Evolutionary conservation across 2,888 invertebrate genomes (phyloP).

Genomic region (Eucera pruinosa): DNA sequence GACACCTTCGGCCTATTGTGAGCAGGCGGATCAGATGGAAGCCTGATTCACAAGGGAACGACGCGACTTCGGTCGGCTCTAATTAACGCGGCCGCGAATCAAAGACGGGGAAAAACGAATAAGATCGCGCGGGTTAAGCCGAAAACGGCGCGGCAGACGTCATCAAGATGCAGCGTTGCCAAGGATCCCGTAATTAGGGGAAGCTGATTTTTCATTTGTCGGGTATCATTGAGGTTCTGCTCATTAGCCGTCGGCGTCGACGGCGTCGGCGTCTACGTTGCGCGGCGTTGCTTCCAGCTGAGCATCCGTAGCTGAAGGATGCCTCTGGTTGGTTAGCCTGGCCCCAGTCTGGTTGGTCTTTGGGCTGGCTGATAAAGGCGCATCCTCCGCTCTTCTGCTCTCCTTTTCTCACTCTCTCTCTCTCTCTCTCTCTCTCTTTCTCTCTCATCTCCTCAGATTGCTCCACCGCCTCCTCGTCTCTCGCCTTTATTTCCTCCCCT

Average conservation of each 20-base stretch:
- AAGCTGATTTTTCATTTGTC: constrained; percentile 68
- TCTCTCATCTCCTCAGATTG: constrained; percentile 32
- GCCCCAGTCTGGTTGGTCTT: constrained; percentile 71
- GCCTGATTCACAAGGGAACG: too few relatives aligned
- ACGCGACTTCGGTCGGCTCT: constrained; percentile 37
- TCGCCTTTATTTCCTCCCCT: constrained; percentile 20
- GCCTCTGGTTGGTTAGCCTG: constrained; percentile 76
- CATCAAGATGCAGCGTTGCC: constrained; percentile 58
- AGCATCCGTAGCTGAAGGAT: constrained; percentile 66
- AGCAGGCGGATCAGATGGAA: too few relatives aligned
- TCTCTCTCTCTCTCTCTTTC: constrained; percentile 51
- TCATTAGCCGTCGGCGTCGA: constrained; percentile 64
- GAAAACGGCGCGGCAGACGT: constrained; percentile 52
- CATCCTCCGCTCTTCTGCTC: constrained; percentile 65
- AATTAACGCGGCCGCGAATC: constrained; percentile 53
- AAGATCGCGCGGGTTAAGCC: constrained; percentile 45
- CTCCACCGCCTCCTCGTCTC: constrained; percentile 29
- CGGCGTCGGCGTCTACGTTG: constrained; percentile 55
- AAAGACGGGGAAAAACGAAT: constrained; percentile 54
- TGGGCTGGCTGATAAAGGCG: constrained; percentile 76
- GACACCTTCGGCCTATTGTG: constrained; percentile 6
- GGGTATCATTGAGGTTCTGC: constrained; percentile 67
- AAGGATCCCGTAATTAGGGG: constrained; percentile 69
- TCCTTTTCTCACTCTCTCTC: constrained; percentile 36
- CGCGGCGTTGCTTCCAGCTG: constrained; percentile 42